Conservation (phyloP, 2,113 vertebrate species). For the Excalfactoria chinensis region DNA sequence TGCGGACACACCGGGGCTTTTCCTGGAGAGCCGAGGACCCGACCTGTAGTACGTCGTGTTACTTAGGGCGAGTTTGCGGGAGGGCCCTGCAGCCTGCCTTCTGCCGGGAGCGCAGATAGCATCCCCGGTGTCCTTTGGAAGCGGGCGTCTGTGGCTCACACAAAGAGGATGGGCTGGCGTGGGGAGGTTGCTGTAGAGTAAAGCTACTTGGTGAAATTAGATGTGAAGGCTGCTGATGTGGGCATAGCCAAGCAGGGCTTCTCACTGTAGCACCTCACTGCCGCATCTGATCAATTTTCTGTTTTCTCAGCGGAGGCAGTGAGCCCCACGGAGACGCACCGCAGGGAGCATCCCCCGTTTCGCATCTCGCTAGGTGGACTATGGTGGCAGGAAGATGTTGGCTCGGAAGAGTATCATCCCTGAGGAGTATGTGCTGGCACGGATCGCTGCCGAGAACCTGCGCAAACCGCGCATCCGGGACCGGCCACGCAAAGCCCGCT, state of each 20-base stretch:
- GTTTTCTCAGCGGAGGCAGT: neutral
- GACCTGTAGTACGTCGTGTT: neutral
- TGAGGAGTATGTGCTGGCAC: conserved; percentile 93
- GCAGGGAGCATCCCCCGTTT: neutral
- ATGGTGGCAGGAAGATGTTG: conserved; percentile 85
- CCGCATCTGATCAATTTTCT: neutral
- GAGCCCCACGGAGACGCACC: neutral
- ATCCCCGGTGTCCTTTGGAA: accelerated
- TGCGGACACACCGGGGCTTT: neutral
- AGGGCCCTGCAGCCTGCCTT: neutral
- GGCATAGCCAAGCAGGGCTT: accelerated
- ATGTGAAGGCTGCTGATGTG: neutral
- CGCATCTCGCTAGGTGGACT: conserved; percentile 5
- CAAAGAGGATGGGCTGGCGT: neutral
- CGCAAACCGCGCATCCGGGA: conserved; percentile 93
- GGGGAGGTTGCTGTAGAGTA: neutral
- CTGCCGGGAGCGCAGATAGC: neutral
- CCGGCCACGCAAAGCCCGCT: conserved; percentile 92
- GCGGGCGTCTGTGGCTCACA: accelerated
- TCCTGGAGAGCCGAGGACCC: neutral
- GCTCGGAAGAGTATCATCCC: conserved; percentile 98
- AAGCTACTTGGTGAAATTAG: neutral
- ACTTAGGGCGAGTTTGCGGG: neutral
- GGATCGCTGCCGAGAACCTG: conserved; percentile 89
- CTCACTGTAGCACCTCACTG: neutral